Evolutionary conservation across 2,113 vertebrate genomes (phyloP), one percentile per base, ranked within the genome.

Genomic region (Lanius ludovicianus): DNA sequence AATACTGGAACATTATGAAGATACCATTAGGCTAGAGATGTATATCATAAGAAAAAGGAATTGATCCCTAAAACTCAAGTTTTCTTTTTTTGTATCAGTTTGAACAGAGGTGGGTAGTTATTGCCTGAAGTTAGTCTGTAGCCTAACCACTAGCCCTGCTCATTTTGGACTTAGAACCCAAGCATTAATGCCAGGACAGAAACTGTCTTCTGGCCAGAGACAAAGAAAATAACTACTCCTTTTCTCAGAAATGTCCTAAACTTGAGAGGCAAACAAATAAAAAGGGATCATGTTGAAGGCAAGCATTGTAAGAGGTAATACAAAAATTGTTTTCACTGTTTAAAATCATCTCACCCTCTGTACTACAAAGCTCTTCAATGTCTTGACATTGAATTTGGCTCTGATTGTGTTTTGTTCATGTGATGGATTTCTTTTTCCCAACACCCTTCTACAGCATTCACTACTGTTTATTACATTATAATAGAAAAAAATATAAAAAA

Each of bases 401-500:
- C 62, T 27, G 2, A 81, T 39, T 39, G 2, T 4, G 2, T 42
- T 74, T 50, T 75, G 5, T 19, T 67, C 16, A 17, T 63, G 9
- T 35, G 20, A 64, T 35, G 10, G 28, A 9, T 64, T 44, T 31
- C 23, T 46, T 19, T 59, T 19, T 2, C 18, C 15, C 30, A 50
- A 19, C 4, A 25, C 4, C 25, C 19, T 52, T 41, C 37, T 5
- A 28, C 21, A 84, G 9, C 4, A 52, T 57, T 79, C 7, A 14
- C 12, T 44, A 9, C 5, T 39, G 4, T 39, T 86, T 65, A n/a
- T n/a, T 69, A 9, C 2, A 76, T n/a, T 30, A 47, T 18, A 42
- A 15, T 9, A 57, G 30, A 0, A 5, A 28, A 27, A 0, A 11
- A 44, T 25, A 19, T 44, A 44, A 10, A 13, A 22, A 19, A n/a